Evolutionary conservation across 2,888 invertebrate species (phyloP), one percentile per base, ranked within the genome.

Genomic region (Agrotis clavis): DNA sequence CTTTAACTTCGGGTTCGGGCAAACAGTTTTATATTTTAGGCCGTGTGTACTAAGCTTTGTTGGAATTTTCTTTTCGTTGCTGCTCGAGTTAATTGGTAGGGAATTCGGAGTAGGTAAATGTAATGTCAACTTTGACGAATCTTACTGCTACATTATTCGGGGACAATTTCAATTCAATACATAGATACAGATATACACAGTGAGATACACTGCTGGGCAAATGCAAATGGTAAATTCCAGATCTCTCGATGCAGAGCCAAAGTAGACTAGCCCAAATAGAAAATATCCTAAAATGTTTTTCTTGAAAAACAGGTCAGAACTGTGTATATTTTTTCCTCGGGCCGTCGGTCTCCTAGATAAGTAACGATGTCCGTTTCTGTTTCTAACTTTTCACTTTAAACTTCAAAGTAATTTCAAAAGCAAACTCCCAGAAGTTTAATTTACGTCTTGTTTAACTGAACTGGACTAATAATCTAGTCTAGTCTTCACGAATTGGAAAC

Each of bases 1-100:
- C 86, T 92, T 91, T 93, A 90, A 92, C 88, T 86, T 86, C n/a
- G 88, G 90, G 87, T 90, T 88, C 84, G 87, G 87, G 90, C 89
- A 92, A 92, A 92, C 89, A 90, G 87, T 87, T 90, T 90, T 87
- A 88, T 88, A 88, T 89, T 88, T 85, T 81, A 86, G 75, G 56
- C 81, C 64, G 71, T 75, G 73, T 82, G 80, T 83, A 85, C 76
- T 73, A 71, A 74, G 72, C 70, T 83, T 85, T 79, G 69, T 68
- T 21, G 67, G 62, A 81, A 66, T 70, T 69, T 81, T 79, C 61
- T 64, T 82, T 75, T 59, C 51, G 47, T 45, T 67, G 69, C 54
- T 71, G 21, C 63, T 71, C 67, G 51, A 84, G 54, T 74, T 72
- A 70, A 69, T 78, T 74, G 59, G 54, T 67, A 25, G 48, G 35